Conservation (phyloP, 1,140 invertebrate species). For the Rhagoletis zephyria region DNA sequence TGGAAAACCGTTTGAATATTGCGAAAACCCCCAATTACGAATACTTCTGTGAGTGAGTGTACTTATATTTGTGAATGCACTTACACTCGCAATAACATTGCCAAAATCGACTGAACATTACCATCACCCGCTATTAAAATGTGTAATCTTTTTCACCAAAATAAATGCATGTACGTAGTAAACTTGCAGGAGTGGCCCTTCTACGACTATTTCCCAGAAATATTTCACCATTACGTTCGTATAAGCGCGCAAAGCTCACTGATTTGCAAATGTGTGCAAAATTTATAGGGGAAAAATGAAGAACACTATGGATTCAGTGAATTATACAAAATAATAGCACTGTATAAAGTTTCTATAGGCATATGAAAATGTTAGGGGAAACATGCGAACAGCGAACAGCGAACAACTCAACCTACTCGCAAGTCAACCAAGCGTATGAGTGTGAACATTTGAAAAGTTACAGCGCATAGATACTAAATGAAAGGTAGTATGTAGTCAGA, state of each 20-base stretch:
- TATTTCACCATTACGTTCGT: neutral
- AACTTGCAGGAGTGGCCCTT: no score
- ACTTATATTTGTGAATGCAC: no score
- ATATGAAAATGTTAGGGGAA: neutral
- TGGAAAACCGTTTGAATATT: no score
- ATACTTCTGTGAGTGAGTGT: no score
- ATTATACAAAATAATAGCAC: neutral
- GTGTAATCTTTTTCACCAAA: no score
- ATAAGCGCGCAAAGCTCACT: neutral
- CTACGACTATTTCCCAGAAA: no score
- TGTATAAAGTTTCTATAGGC: neutral
- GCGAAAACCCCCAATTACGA: no score
- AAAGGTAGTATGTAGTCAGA: neutral
- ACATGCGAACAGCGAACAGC: neutral
- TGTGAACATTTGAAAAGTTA: neutral
- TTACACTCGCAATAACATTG: no score
- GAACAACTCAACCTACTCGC: no score
- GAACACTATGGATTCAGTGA: neutral
- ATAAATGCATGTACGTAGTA: no score
- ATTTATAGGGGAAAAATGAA: neutral
- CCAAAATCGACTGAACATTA: no score
- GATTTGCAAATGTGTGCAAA: neutral
- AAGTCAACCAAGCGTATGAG: neutral
- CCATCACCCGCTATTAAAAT: no score
- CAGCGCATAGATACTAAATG: neutral